Evolutionary conservation across 2,113 vertebrate genomes (phyloP).

Genomic region (Oreochromis tanganicae): DNA sequence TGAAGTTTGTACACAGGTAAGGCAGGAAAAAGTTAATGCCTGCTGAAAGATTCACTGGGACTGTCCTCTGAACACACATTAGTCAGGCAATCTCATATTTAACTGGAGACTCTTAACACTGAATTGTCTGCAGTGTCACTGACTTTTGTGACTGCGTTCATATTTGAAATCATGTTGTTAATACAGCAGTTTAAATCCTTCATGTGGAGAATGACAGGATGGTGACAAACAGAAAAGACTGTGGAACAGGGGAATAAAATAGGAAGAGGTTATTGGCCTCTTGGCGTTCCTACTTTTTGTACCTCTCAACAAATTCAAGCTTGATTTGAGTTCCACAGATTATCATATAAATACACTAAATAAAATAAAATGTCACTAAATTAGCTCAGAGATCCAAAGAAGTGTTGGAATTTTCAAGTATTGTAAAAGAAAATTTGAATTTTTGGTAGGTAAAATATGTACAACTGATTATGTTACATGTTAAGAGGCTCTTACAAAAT

Average conservation of each 20-base stretch:
- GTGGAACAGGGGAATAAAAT: accelerated
- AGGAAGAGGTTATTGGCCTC: not conserved
- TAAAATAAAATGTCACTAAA: not conserved
- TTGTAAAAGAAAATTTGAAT: not conserved
- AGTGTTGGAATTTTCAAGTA: not conserved
- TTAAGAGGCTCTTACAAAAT: not conserved
- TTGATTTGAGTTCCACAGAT: not conserved
- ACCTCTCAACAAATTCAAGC: too few species aligned
- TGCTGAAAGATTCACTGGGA: not conserved
- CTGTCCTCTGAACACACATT: not conserved
- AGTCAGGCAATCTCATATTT: not conserved
- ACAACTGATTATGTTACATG: not conserved
- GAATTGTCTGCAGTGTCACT: not conserved
- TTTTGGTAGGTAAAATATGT: not conserved
- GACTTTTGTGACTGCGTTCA: not conserved
- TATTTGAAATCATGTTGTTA: not conserved
- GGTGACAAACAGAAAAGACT: not conserved
- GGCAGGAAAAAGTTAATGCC: not conserved
- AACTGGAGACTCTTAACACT: not conserved
- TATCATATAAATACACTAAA: not conserved
- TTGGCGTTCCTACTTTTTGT: not conserved
- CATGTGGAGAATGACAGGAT: not conserved
- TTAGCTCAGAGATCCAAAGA: not conserved
- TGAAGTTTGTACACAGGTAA: not conserved
- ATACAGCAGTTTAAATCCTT: not conserved